phyloP scores from a whole-genome alignment of 2,797 vertebrate genomes.

The Ptychobarbus kaznakovi region DNA sequence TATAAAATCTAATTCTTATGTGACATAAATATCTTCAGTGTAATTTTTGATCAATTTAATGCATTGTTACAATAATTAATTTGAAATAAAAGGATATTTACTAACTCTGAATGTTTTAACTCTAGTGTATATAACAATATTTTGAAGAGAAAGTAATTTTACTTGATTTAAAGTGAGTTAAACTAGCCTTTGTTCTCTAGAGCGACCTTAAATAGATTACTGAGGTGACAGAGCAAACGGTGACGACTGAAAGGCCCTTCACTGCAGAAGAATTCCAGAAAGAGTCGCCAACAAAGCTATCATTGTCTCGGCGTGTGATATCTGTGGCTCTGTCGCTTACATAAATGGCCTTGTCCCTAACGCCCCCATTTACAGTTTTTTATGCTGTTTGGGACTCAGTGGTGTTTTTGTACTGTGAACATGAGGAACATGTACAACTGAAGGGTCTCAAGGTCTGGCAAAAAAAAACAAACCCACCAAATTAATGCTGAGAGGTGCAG shows the following conservation, averaged over 20 bases:
- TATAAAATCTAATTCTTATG: too few species aligned
- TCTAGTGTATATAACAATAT: too few species aligned
- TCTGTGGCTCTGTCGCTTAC: constrained; percentile 40
- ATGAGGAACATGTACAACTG: not conserved
- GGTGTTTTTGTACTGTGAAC: constrained; percentile 4
- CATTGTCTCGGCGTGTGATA: constrained; percentile 51
- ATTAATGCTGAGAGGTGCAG: not conserved
- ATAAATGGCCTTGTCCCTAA: constrained; percentile 42
- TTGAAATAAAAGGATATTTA: too few species aligned
- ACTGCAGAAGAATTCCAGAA: constrained; percentile 42
- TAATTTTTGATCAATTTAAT: not conserved
- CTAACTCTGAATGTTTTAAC: too few species aligned
- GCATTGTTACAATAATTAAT: not conserved
- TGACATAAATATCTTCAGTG: not conserved
- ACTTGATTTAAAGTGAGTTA: not conserved
- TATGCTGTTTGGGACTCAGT: not conserved
- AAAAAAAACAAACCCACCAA: not conserved
- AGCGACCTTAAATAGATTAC: constrained; percentile 33
- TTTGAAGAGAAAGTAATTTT: not conserved
- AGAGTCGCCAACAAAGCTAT: constrained; percentile 53
- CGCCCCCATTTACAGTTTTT: constrained; percentile 20
- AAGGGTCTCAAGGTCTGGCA: not conserved
- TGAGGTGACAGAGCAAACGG: constrained; percentile 31
- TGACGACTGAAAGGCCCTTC: constrained; percentile 41
- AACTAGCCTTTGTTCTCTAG: not conserved